phyloP scores from a whole-genome alignment of 2,113 vertebrate species.

The Pongo abelii region DNA sequence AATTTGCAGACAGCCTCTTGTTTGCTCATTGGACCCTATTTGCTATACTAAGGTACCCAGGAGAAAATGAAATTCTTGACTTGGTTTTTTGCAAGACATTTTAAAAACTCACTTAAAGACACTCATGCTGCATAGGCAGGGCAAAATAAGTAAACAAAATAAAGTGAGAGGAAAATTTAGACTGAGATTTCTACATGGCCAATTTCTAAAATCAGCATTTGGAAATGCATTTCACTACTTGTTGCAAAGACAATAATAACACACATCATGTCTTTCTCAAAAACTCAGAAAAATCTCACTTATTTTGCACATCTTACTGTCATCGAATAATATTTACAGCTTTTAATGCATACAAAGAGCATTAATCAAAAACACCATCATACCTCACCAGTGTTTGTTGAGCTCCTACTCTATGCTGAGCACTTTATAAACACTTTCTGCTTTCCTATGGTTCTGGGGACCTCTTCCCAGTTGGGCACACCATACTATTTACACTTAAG shows the following conservation, averaged over 20 bases:
- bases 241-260: not conserved
- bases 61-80: not conserved
- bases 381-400: not conserved
- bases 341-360: not conserved
- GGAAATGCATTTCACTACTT: not conserved
- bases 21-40: not conserved
- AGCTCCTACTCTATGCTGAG: not conserved
- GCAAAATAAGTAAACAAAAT: not conserved
- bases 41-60: not conserved
- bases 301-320: not conserved
- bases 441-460: not conserved
- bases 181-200: not conserved
- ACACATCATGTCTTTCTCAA: not conserved
- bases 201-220: conserved; percentile 6
- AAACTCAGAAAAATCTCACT: not conserved
- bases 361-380: not conserved
- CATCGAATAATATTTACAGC: not conserved
- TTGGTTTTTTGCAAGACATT: not conserved
- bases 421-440: not conserved
- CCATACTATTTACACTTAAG: not conserved
- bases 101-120: not conserved
- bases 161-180: not conserved
- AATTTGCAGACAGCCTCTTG: not conserved
- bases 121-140: not conserved
- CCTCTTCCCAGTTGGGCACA: not conserved